These are phyloP conservation scores for Melanerpes formicivorus DNA, from an alignment of 2,113 vertebrate species.

Conservation along the genomic window DNA sequence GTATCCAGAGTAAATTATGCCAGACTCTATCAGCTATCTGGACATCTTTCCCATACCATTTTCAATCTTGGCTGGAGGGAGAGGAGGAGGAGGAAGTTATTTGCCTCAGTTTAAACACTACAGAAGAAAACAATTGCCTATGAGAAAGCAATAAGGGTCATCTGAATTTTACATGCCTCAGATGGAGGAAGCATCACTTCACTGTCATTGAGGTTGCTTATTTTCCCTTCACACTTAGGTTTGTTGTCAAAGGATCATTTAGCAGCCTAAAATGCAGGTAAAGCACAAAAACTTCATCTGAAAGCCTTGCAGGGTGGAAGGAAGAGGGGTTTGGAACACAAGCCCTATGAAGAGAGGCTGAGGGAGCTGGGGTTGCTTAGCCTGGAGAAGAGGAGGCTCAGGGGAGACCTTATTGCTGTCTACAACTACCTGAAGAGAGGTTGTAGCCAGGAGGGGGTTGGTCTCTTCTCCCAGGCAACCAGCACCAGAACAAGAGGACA, in stretches of 20 bases:
- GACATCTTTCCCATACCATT: neutral
- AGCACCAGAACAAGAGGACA: too few species aligned
- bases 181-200: neutral
- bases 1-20: slow-evolving; percentile 65
- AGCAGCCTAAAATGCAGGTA: neutral
- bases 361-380: too few species aligned
- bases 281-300: neutral
- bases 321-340: too few species aligned
- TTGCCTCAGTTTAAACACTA: neutral
- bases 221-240: neutral
- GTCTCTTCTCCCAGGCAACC: too few species aligned
- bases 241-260: neutral
- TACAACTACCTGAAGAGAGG: too few species aligned
- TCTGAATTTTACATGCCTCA: neutral
- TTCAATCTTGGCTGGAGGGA: neutral
- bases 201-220: neutral
- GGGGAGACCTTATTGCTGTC: too few species aligned
- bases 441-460: too few species aligned
- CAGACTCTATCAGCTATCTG: slow-evolving; percentile 55
- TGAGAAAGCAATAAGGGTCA: neutral
- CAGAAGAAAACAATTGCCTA: neutral
- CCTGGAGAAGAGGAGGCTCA: too few species aligned
- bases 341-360: too few species aligned
- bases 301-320: neutral
- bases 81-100: neutral